Evolutionary conservation across 1,140 invertebrate species (phyloP), one percentile per base, ranked within the genome.

Genomic region (Tetranychus cinnabarinus): DNA sequence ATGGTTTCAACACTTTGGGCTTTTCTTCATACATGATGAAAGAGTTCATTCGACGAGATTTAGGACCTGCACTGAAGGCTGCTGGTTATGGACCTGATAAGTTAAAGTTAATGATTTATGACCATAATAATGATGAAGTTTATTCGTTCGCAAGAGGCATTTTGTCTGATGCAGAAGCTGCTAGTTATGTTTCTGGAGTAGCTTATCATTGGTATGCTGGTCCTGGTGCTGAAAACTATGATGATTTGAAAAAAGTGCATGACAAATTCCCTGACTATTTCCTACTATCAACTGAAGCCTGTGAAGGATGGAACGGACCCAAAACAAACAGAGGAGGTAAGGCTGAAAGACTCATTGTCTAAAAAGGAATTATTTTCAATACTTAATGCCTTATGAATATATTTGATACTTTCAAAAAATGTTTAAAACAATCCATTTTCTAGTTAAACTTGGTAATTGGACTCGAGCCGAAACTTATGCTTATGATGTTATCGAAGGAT

Each of bases 141-240:
- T 15, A 12, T 31, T 61, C 60, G 50, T 48, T 56, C 13, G 31
- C 23, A 23, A 23, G 10, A 1, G 52, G 42, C 31, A 7, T 64
- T 36, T 10, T 64, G 4, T 0, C 68, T 13, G 61, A 64, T 56
- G 2, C 12, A 0, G 58, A 54, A 1, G 57, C 63, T 1, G n/a
- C 15, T 13, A 59, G 60, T 42, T 64, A 63, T 31, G 46, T 63
- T 34, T 54, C 55, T 42, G 61, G 62, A 45, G 58, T 64, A 23
- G 63, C 35, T 8, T 75, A 87, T 2, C 87, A 90, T 71, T 90
- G 82, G 82, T 90, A 80, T 65, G 6, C 34, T 5, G 36, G 36
- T 31, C 36, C 6, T 39, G 2, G 12, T 13, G 8, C 33, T 2
- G 1, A 15, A 33, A 36, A 10, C 15, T 6, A n/a, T 34, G 8